A percentile compares a stretch with the other conserved stretches of the same genome.
These are phyloP conservation scores for Teleogryllus occipitalis DNA, from an alignment of 1,140 invertebrate species.

Conservation along the genomic window DNA sequence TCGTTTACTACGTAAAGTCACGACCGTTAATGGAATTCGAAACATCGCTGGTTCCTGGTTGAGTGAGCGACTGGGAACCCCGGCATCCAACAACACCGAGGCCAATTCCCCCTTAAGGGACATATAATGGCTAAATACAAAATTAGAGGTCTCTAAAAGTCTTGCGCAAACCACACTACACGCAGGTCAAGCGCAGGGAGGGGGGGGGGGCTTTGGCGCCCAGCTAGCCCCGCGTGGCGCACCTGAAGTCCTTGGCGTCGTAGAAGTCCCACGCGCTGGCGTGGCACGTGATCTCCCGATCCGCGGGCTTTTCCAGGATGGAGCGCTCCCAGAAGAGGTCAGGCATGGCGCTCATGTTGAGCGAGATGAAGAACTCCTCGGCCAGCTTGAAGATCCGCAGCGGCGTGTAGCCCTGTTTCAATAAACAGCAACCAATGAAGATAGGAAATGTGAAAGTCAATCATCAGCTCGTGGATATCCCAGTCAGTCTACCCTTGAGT, in stretches of 20 bases:
- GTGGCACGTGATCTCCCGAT: slow-evolving; percentile 79
- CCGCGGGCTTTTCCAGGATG: slow-evolving; percentile 67
- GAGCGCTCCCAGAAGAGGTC: slow-evolving; percentile 71
- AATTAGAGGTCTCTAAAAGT: too few relatives aligned
- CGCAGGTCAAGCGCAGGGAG: too few relatives aligned
- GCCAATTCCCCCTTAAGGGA: too few relatives aligned
- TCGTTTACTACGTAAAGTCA: too few relatives aligned
- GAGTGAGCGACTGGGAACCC: too few relatives aligned
- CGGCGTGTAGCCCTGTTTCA: slow-evolving; percentile 53
- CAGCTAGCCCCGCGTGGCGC: slow-evolving; percentile 12
- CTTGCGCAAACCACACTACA: too few relatives aligned
- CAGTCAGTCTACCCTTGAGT: neutral
- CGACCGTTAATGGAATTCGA: too few relatives aligned
- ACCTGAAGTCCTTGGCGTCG: slow-evolving; percentile 71
- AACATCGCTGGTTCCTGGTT: too few relatives aligned
- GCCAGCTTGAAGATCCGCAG: slow-evolving; percentile 70
- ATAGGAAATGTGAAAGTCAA: neutral
- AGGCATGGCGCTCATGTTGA: slow-evolving; percentile 77
- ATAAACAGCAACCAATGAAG: slow-evolving; percentile 11
- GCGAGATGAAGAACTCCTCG: slow-evolving; percentile 78
- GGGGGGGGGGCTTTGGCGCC: too few relatives aligned
- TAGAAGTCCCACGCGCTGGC: slow-evolving; percentile 89
- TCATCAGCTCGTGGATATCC: neutral
- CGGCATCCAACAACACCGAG: too few relatives aligned
- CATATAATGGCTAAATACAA: too few relatives aligned